Evolutionary conservation across 2,113 vertebrate genomes (phyloP), one percentile per base, ranked within the genome.

Genomic region (Ginglymostoma cirratum): DNA sequence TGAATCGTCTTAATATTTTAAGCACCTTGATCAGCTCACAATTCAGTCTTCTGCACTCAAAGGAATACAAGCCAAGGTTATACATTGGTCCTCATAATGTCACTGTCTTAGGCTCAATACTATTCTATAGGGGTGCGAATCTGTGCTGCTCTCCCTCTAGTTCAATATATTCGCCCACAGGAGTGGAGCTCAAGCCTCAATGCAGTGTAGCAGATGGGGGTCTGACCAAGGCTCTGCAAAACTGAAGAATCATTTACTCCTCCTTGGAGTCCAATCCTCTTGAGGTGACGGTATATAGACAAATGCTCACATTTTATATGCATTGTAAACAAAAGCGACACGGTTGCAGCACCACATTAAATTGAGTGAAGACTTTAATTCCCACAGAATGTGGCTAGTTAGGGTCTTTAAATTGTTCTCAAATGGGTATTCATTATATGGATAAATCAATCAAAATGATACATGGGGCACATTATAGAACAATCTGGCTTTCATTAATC

Each of bases 381-480:
- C 45, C 52, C 87, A 30, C 87, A 61, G 87, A 90, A 90, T 90
- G 87, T 65, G 30, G 48, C 55, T 30, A 61, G 61, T 90, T 90
- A 34, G 55, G 61, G 15, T 90, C 24, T 52, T 90, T 83, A 83
- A 83, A 83, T 42, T 83, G 80, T 19, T 42, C 38, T 83, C 42
- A 83, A 83, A 38, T 83, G 38, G 87, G 61, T 90, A 61, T 90
- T 90, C 87, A 90, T 90, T 90, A 90, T 61, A n/a, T 19, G 23
- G 87, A 61, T 34, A 55, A 61, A 90, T 90, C 87, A 90, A 61
- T 61, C 52, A 61, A 90, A 89, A 30, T 90, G 87, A 90, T 90
- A 90, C 34, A 89, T 23, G 30, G 45, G 55, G 86, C 3, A 27
- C 52, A 61, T 21, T 89, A 23, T 89, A 61, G 45, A 90, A 61